phyloP scores from a whole-genome alignment of 2,797 vertebrate species.

The Acanthopagrus latus region DNA sequence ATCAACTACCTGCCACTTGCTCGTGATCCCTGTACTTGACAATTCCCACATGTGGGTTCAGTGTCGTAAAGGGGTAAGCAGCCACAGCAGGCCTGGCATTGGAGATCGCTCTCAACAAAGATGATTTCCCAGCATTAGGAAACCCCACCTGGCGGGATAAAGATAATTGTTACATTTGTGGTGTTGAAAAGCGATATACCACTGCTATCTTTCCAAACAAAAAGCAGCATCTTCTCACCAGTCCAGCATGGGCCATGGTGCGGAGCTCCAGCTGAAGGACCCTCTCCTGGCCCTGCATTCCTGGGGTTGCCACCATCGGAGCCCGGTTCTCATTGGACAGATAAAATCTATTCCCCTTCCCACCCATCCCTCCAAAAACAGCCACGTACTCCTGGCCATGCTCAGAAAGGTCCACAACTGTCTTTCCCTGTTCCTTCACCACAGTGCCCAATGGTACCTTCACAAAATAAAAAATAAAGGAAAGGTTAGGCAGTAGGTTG shows the following conservation, averaged over 20 bases:
- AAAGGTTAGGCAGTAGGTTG: not conserved
- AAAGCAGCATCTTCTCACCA: conserved; percentile 83
- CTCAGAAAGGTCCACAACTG: conserved; percentile 87
- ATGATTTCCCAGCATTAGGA: conserved; percentile 98
- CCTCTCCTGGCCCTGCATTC: conserved; percentile 89
- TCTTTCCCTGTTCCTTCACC: conserved; percentile 88
- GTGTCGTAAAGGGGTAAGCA: conserved; percentile 95
- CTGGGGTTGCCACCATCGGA: conserved; percentile 85
- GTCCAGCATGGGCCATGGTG: conserved; percentile 94
- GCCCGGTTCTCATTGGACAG: conserved; percentile 95
- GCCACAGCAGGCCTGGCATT: conserved; percentile 94
- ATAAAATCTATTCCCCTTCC: conserved; percentile 96
- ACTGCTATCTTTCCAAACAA: not conserved
- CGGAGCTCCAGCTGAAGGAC: conserved; percentile 92
- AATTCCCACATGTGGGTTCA: conserved; percentile 94
- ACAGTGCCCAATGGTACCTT: conserved; percentile 95
- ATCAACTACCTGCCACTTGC: conserved; percentile 92
- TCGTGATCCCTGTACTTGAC: conserved; percentile 92
- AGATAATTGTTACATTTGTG: not conserved
- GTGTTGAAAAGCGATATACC: not conserved
- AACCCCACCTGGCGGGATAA: conserved; percentile 90
- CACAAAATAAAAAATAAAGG: not conserved
- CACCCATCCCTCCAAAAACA: conserved; percentile 91
- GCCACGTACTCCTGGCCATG: conserved; percentile 90
- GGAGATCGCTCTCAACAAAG: conserved; percentile 92